phyloP scores from a whole-genome alignment of 1,140 invertebrate species.

The Chrysoperla carnea region DNA sequence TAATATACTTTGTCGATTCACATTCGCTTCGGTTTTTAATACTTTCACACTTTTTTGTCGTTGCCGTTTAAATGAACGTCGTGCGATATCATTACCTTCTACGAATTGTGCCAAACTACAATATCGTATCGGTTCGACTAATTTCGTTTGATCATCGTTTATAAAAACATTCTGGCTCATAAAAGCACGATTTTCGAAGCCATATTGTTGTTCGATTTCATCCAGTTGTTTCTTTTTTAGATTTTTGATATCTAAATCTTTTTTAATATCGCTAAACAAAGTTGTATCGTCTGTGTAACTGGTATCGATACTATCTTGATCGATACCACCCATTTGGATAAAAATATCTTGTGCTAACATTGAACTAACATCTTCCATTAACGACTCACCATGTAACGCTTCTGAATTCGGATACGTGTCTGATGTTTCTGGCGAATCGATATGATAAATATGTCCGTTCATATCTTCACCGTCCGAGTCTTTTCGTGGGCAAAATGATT shows the following conservation, averaged over 20 bases:
- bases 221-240: slow-evolving; percentile 22
- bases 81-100: slow-evolving; percentile 61
- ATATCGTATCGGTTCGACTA: slow-evolving; percentile 36
- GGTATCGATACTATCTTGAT: slow-evolving; percentile 36
- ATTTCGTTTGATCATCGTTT: slow-evolving; percentile 24
- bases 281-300: slow-evolving; percentile 47
- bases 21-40: slow-evolving; percentile 18
- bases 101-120: slow-evolving; percentile 59
- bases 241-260: slow-evolving; percentile 25
- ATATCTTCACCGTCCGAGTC: slow-evolving; percentile 27
- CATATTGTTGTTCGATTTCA: slow-evolving; percentile 34
- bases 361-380: slow-evolving; percentile 58
- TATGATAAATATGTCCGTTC: slow-evolving; percentile 47
- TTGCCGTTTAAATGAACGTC: slow-evolving; percentile 43
- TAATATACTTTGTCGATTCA: slow-evolving; percentile 15
- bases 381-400: slow-evolving; percentile 49
- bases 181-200: slow-evolving; percentile 47
- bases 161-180: slow-evolving; percentile 6
- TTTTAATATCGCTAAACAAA: slow-evolving; percentile 29
- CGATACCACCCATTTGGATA: slow-evolving; percentile 39
- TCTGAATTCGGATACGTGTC: slow-evolving; percentile 48
- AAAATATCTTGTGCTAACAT: slow-evolving; percentile 46
- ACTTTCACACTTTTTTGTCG: slow-evolving; percentile 6
- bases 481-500: slow-evolving; percentile 23
- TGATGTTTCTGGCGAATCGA: slow-evolving; percentile 63